A percentile compares a stretch with the other conserved stretches of the same genome.
These are phyloP conservation scores for Parnassius glacialis DNA, from an alignment of 2,888 invertebrate species.

Conservation along the genomic window DNA sequence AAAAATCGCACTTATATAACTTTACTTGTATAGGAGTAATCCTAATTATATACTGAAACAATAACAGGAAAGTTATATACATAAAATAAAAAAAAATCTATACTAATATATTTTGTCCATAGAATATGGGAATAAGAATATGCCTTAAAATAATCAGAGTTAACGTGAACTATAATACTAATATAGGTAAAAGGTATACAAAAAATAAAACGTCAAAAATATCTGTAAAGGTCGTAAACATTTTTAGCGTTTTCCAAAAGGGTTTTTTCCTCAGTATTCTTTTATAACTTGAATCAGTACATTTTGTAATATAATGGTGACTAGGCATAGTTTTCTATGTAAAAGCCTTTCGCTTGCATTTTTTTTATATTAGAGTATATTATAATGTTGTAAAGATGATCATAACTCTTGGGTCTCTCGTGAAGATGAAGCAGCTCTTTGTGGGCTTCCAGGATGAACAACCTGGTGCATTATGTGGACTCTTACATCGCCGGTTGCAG, in stretches of 20 bases:
- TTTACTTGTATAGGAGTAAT: too few species aligned
- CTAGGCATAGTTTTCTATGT: not conserved
- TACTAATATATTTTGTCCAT: too few species aligned
- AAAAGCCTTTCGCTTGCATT: not conserved
- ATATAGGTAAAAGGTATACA: not conserved
- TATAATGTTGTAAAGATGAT: not conserved
- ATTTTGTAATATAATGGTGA: not conserved
- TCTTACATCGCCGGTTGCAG: conserved; percentile 82
- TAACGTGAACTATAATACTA: not conserved
- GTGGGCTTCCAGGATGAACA: conserved; percentile 59
- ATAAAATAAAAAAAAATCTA: too few species aligned
- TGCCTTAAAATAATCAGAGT: not conserved
- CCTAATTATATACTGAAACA: too few species aligned
- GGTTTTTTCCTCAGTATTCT: not conserved
- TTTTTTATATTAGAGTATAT: not conserved
- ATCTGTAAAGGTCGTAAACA: not conserved
- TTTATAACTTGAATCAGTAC: conserved; percentile 4
- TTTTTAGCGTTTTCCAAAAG: not conserved
- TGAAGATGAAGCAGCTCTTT: conserved; percentile 46
- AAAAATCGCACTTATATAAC: too few species aligned
- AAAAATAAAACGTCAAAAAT: not conserved
- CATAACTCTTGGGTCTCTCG: conserved; percentile 41
- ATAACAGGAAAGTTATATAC: too few species aligned
- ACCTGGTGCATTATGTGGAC: conserved; percentile 85
- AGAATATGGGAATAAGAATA: not conserved